Evolutionary conservation across 1,140 invertebrate genomes (phyloP).

Genomic region (Neodiprion lecontei): DNA sequence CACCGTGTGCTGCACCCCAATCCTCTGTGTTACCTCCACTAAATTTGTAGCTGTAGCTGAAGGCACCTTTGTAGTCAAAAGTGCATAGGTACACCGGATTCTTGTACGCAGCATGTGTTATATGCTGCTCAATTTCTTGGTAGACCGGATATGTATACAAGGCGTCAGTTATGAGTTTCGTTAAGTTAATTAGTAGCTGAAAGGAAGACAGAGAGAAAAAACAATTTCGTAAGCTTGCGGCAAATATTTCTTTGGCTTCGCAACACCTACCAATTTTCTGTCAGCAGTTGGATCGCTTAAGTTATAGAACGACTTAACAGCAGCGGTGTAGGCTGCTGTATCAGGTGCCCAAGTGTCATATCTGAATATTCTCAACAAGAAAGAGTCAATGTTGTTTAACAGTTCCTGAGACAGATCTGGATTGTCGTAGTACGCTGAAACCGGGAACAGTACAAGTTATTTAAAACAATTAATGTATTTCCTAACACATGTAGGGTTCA

Average conservation of each 20-base stretch:
- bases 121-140: neutral
- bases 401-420: neutral
- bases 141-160: neutral
- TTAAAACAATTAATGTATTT: no score
- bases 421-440: neutral
- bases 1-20: neutral
- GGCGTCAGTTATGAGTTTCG: neutral
- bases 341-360: neutral
- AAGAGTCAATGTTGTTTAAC: neutral
- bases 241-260: neutral
- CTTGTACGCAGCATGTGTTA: neutral
- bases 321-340: neutral
- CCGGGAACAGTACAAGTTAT: no score
- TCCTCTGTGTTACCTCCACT: neutral
- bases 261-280: neutral
- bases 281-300: neutral
- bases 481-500: no score
- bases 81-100: neutral
- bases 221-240: neutral
- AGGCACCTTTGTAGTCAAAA: neutral
- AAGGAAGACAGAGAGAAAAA: neutral
- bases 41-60: neutral
- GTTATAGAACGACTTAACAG: neutral
- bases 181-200: neutral
- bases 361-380: neutral